Base-by-base conservation (phyloP, 2,888 invertebrate genomes). In the Vesta saturnalis region DNA sequence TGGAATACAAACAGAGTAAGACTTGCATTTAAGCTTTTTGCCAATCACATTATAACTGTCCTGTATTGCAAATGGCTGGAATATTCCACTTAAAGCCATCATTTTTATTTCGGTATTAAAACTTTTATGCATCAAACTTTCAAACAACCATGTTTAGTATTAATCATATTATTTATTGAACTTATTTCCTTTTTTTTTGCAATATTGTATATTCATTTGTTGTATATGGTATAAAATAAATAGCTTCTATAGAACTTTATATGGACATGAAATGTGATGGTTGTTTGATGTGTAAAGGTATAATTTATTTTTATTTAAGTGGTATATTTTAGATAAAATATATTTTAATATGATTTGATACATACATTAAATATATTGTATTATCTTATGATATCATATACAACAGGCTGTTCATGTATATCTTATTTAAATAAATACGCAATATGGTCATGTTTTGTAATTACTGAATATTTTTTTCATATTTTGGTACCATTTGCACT, bases 351-450 rank as follows among this genome's bases (percentile, higher is more conserved):
- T 74, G 58, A 70, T 73, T 71, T 72, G 68, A 71, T 69, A 73
- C 67, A 72, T 73, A 75, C 70, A 71, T 75, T 75, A 67, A 70
- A 74, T 72, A 64, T 70, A 73, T 71, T 73, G 74, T 75, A 75
- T 75, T 74, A 73, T 75, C 73, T 72, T 72, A 72, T 74, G 71
- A 66, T 69, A 71, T 72, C 65, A 74, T 72, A 76, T 78, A 77
- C 77, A 77, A 78, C 78, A 78, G 78, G 78, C 78, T 79, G 78
- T 79, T 79, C 77, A 60, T 58, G 61, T 79, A 78, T 79, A 79
- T 79, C 76, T 79, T 76, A 79, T 79, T 79, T 79, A 77, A 79
- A 79, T 78, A 79, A 79, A 79, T 76, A 79, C 77, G 78, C 79
- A 79, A 78, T 79, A 79, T 77, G 78, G 78, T 74, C 77, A 79